Percentiles rank a stretch among this genome's conserved stretches.
phyloP scores from a whole-genome alignment of 1,140 invertebrate genomes.

The Gerris buenoi region DNA sequence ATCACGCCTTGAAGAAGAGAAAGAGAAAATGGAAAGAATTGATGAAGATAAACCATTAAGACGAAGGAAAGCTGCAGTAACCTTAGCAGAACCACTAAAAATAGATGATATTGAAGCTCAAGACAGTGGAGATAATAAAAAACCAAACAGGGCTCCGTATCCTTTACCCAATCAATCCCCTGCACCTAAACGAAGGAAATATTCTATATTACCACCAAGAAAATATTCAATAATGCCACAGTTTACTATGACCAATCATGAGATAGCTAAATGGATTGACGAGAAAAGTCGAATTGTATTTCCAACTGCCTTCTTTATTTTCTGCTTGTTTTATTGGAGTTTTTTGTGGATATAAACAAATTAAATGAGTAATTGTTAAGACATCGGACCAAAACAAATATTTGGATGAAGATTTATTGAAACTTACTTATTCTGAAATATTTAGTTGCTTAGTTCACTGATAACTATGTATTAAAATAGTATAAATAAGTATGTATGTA shows the following conservation, averaged over 20 bases:
- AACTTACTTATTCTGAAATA: too few relatives aligned
- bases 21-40: background rate
- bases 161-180: background rate
- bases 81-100: too few relatives aligned
- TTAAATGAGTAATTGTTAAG: too few relatives aligned
- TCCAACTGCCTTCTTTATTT: constrained; percentile 58
- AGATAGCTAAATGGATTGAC: constrained; percentile 75
- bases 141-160: background rate
- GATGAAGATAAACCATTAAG: background rate
- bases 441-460: too few relatives aligned
- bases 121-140: background rate
- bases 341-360: constrained; percentile 10
- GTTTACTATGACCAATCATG: constrained; percentile 68
- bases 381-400: too few relatives aligned
- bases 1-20: background rate
- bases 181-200: background rate
- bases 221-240: background rate
- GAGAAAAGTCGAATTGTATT: constrained; percentile 59
- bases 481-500: too few relatives aligned
- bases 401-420: too few relatives aligned
- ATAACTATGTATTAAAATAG: too few relatives aligned
- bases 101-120: background rate
- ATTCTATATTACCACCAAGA: background rate
- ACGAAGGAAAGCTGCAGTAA: background rate
- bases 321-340: constrained; percentile 72